Base-by-base conservation (phyloP, 2,888 invertebrate genomes). In the Conus canariensis region DNA sequence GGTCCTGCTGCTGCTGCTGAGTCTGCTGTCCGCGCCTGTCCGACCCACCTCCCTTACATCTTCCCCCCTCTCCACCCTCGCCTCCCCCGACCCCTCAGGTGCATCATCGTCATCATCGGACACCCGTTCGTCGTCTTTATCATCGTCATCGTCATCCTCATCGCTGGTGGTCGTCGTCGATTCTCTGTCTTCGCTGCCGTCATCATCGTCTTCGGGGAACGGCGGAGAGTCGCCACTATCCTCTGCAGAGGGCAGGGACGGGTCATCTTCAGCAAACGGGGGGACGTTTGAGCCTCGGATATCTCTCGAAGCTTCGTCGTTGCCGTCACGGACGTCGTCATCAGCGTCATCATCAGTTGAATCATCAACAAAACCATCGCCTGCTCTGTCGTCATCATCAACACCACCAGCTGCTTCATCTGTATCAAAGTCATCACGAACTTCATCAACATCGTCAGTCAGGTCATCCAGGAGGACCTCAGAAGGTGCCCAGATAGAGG, bases 1-100 rank as follows among this genome's bases (percentile, higher is more conserved):
- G 92, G 91, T 94, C 92, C 92, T 94, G 91, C 93, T 94, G 91
- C 92, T 93, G 91, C 92, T 94, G 91, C 93, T 94, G 92, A 92
- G 93, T 92, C 92, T 92, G 89, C 90, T 93, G 92, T 90, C 93
- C 77, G 77, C 82, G 22, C 82, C 60, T 86, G 85, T 70, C 77
- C 85, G 74, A 30, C 70, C 83, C 86, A 74, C 85, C 14, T 64
- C 80, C 64, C 58, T 60, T 8, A 7, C 45, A 4, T 60, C 88
- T 3, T 64, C 82, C 5, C 30, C 88, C 58, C 30, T 64, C 8
- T n/a, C 88, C 12, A 0, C 88, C 59, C 45, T 74, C n/a, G 16
- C 88, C 88, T 90, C 58, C 91, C 90, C 30, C 88, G 74, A 77
- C 85, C 91, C 90, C 59, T 88, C 90, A 70, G 82, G 19, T 12